phyloP scores from a whole-genome alignment of 2,113 vertebrate genomes.

The Nyctibius bracteatus region DNA sequence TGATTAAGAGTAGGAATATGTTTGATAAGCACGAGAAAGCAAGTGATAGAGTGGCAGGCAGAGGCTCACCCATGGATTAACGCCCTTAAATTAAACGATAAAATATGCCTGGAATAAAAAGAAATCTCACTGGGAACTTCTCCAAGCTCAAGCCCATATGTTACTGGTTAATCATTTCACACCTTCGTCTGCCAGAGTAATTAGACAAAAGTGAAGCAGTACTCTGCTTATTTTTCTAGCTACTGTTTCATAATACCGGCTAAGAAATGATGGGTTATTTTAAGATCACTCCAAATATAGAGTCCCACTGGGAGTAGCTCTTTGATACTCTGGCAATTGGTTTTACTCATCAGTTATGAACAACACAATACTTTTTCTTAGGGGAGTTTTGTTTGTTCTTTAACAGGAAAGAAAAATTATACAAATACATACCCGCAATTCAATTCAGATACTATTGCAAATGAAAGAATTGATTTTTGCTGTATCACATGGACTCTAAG shows the following conservation, averaged over 20 bases:
- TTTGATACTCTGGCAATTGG: not conserved
- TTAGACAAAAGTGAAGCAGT: slow-evolving; percentile 38
- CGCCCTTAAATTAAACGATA: slow-evolving; percentile 49
- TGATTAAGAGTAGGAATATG: not conserved
- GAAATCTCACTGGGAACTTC: slow-evolving; percentile 24
- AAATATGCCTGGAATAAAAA: slow-evolving; percentile 49
- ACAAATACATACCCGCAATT: not conserved
- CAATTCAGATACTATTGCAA: not conserved
- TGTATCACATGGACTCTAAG: not conserved
- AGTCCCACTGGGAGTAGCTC: not conserved
- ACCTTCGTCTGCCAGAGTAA: slow-evolving; percentile 52
- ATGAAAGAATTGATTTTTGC: not conserved
- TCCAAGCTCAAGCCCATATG: slow-evolving; percentile 56
- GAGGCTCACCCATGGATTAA: slow-evolving; percentile 26
- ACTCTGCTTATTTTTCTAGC: not conserved
- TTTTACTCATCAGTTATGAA: not conserved
- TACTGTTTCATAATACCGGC: slow-evolving; percentile 10
- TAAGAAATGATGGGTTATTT: slow-evolving; percentile 1
- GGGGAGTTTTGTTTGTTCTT: not conserved
- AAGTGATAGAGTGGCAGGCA: not conserved
- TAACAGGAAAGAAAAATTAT: not conserved
- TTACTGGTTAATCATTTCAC: slow-evolving; percentile 57
- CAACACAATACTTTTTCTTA: not conserved
- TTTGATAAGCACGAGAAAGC: not conserved
- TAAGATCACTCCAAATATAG: not conserved